A percentile compares a stretch with the other conserved stretches of the same genome.
These are phyloP conservation scores for Pararge aegeria DNA, from an alignment of 1,140 invertebrate genomes.

Conservation along the genomic window DNA sequence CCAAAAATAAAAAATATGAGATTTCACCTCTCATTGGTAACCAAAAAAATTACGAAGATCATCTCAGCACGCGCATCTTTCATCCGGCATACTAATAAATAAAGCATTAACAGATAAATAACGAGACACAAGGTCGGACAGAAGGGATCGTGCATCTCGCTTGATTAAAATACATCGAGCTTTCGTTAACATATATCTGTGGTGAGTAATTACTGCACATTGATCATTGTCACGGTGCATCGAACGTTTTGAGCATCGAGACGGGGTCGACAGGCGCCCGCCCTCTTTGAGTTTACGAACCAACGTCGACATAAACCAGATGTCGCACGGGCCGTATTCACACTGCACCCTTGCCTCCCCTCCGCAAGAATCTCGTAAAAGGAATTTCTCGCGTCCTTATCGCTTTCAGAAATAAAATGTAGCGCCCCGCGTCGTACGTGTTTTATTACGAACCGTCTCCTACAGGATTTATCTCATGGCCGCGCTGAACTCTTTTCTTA, in stretches of 20 bases:
- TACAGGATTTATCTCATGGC: constrained; percentile 70
- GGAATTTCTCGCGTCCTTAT: constrained; percentile 74
- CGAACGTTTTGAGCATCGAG: constrained; percentile 25
- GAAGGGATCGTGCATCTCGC: constrained; percentile 26
- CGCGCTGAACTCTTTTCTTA: constrained; percentile 39
- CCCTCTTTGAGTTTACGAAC: constrained; percentile 33
- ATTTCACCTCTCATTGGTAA: too few relatives aligned
- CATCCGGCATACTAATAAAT: constrained; percentile 19
- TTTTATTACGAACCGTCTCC: constrained; percentile 71
- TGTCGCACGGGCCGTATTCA: constrained; percentile 55
- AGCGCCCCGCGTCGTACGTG: constrained; percentile 64
- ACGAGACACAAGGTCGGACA: constrained; percentile 23
- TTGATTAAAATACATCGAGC: constrained; percentile 29
- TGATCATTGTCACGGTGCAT: constrained; percentile 34
- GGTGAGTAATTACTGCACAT: constrained; percentile 32
- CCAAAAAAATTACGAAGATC: not conserved
- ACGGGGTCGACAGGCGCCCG: constrained; percentile 20
- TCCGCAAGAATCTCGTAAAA: constrained; percentile 69
- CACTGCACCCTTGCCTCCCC: constrained; percentile 42
- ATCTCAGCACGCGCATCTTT: constrained; percentile 13
- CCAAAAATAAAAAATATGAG: too few relatives aligned
- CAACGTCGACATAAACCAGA: constrained; percentile 60
- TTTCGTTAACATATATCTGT: constrained; percentile 29
- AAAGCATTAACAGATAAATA: constrained; percentile 26
- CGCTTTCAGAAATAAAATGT: constrained; percentile 76